These are phyloP conservation scores for Sinelater perroti DNA, from an alignment of 2,888 invertebrate genomes.

Conservation along the genomic window DNA sequence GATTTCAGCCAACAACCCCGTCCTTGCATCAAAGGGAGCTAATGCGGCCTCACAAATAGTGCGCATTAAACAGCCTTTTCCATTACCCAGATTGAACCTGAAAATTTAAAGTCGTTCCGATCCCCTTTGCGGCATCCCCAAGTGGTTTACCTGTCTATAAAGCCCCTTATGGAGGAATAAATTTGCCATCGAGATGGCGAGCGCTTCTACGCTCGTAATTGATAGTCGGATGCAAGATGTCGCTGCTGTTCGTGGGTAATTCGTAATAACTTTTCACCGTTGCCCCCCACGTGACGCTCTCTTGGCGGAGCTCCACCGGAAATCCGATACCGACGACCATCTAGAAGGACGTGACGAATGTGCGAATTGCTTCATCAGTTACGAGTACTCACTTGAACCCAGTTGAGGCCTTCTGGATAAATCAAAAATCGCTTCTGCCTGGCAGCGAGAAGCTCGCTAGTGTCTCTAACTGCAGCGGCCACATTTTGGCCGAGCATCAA, in stretches of 20 bases:
- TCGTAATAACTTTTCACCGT: constrained; percentile 75
- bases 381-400: constrained; percentile 65
- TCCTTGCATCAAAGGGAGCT: constrained; percentile 70
- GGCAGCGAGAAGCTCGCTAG: constrained; percentile 42
- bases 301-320: constrained; percentile 70
- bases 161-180: constrained; percentile 52
- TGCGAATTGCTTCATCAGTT: constrained; percentile 13
- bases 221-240: constrained; percentile 63
- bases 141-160: constrained; percentile 52
- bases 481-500: not conserved
- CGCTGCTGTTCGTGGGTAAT: constrained; percentile 70
- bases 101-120: constrained; percentile 41
- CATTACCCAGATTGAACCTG: constrained; percentile 70
- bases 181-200: constrained; percentile 55
- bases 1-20: constrained; percentile 76
- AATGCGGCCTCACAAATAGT: constrained; percentile 81
- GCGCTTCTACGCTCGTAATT: constrained; percentile 46
- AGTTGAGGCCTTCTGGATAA: constrained; percentile 68
- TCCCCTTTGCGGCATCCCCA: constrained; percentile 5
- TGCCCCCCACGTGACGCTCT: constrained; percentile 70
- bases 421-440: constrained; percentile 66
- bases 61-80: constrained; percentile 75
- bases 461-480: constrained; percentile 19
- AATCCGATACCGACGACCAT: constrained; percentile 74
- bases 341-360: constrained; percentile 56